Evolutionary conservation across 2,797 vertebrate species (phyloP).

Genomic region (Momotus momota): DNA sequence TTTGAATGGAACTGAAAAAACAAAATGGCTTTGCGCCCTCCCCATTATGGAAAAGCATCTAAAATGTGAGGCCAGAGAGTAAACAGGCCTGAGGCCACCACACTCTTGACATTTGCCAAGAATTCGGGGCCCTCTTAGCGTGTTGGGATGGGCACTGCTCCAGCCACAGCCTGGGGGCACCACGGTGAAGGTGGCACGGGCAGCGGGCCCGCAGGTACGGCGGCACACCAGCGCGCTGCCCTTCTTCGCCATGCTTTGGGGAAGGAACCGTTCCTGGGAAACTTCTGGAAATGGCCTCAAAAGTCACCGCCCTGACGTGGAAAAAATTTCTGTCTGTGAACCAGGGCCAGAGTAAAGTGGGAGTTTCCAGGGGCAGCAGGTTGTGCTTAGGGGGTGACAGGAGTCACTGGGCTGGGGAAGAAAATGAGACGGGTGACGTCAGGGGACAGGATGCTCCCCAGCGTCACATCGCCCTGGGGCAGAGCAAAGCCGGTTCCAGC

Average conservation of each 20-base stretch:
- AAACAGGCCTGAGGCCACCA: neutral
- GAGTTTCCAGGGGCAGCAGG: neutral
- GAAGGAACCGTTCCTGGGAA: rapidly evolving
- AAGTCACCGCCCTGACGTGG: rapidly evolving
- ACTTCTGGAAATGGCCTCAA: neutral
- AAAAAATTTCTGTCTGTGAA: neutral
- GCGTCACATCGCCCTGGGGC: neutral
- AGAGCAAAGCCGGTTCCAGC: neutral
- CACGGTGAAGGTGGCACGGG: neutral
- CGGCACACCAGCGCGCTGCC: rapidly evolving
- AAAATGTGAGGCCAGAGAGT: neutral
- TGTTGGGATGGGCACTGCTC: neutral
- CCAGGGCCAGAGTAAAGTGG: rapidly evolving
- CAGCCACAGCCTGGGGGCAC: neutral
- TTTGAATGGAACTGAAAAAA: neutral
- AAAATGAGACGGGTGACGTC: neutral
- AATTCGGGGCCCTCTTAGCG: neutral
- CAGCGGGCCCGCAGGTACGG: rapidly evolving
- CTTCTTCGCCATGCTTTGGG: rapidly evolving
- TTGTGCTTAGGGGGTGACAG: neutral
- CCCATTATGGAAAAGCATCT: rapidly evolving
- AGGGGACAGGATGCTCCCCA: neutral
- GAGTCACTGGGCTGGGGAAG: neutral
- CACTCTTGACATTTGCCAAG: rapidly evolving
- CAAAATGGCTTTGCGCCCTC: neutral